phyloP scores from a whole-genome alignment of 2,888 invertebrate species.

The Trissoscelio sp. region DNA sequence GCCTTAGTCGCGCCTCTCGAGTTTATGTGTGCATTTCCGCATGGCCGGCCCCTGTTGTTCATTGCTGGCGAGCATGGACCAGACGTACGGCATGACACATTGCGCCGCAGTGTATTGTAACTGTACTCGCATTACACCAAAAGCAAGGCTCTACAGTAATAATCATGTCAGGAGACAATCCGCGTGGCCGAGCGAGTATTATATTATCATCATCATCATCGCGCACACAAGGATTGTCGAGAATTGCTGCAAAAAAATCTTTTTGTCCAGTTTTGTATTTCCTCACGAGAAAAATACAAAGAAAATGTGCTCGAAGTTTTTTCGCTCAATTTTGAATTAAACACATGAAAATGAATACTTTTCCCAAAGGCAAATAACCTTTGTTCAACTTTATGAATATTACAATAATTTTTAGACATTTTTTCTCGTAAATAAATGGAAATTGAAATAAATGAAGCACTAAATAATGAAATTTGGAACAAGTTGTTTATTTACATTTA shows the following conservation, averaged over 20 bases:
- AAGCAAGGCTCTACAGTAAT: slow-evolving; percentile 70
- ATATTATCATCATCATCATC: slow-evolving; percentile 62
- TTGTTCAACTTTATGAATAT: too few relatives aligned
- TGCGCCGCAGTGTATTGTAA: slow-evolving; percentile 79
- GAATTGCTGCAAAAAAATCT: slow-evolving; percentile 46
- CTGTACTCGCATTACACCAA: slow-evolving; percentile 70
- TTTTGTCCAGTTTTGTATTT: not conserved
- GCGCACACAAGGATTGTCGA: slow-evolving; percentile 49
- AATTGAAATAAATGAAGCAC: too few relatives aligned
- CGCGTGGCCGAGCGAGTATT: slow-evolving; percentile 67
- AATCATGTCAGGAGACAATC: slow-evolving; percentile 77
- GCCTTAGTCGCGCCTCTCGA: slow-evolving; percentile 65
- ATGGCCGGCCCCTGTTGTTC: slow-evolving; percentile 67
- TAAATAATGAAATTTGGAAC: too few relatives aligned
- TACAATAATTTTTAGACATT: too few relatives aligned
- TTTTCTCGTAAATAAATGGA: too few relatives aligned
- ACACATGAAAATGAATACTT: too few relatives aligned
- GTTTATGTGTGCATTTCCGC: slow-evolving; percentile 60
- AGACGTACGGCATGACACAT: slow-evolving; percentile 81
- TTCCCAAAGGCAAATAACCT: too few relatives aligned
- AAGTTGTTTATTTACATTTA: too few relatives aligned
- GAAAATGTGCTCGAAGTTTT: not conserved
- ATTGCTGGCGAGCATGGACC: slow-evolving; percentile 73
- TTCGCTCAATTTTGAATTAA: too few relatives aligned
- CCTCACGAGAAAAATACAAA: not conserved